Base-by-base conservation (phyloP, 2,797 vertebrate genomes). In the Acanthurus tractus region DNA sequence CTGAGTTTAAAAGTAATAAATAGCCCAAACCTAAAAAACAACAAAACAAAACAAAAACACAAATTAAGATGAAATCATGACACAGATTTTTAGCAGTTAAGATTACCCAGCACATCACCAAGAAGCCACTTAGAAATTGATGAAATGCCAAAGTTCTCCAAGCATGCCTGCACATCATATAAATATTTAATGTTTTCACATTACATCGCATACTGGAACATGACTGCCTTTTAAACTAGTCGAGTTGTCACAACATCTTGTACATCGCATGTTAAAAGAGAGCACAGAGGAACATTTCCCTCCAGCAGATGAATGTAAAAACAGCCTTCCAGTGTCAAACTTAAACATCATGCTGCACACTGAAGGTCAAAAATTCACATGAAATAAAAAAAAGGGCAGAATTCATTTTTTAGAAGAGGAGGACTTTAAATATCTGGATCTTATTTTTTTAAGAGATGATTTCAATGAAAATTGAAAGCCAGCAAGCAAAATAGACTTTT, bases 401-500 rank as follows among this genome's bases (percentile, higher is more conserved):
- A 45, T 14, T 6, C 44, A 1, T 15, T 45, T 40, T 40, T 12
- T 40, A 12, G 11, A 11, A 34, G 29, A 34, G 29, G 6, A 34
- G 5, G 29, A 9, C 38, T 40, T 40, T 40, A 40, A 6, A 25
- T 36, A 15, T 36, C n/a, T n/a, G 8, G 6, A 46, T 49, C 29
- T 34, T 34, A 34, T 45, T 45, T 45, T 45, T 45, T 45, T 12
- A 40, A 40, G 38, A 45, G 44, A 14, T 45, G 13, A 54, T 70
- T 63, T 15, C 23, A 73, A n/a, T 20, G 3, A 36, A 20, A 73
- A 63, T 8, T 20, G 10, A 17, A 23, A 50, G 42, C 34, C 34
- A 76, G 76, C 50, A 25, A 74, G 13, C n/a, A 58, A 54, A 64
- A 52, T 48, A 18, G 36, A 52, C 34, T 74, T 78, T 75, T 63